These are phyloP conservation scores for Girardinus metallicus DNA, from an alignment of 2,797 vertebrate species.

Conservation along the genomic window DNA sequence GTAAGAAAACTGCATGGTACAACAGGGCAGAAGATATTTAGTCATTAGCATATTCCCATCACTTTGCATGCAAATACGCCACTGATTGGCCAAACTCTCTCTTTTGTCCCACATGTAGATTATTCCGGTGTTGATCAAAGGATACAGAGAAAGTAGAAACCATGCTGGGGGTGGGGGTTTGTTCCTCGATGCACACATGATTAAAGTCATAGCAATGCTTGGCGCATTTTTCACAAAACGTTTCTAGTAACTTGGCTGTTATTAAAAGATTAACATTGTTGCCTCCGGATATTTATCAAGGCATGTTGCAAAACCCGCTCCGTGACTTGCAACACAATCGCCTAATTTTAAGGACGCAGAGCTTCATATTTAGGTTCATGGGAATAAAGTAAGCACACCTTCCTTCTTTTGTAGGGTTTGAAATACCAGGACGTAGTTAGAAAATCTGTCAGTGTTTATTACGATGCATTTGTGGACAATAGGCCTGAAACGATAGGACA, in stretches of 20 bases:
- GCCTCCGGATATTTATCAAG: background rate
- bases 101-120: background rate
- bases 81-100: background rate
- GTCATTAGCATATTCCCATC: background rate
- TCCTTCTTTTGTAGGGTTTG: background rate
- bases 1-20: background rate
- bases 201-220: background rate
- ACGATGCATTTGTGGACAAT: background rate
- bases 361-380: background rate
- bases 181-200: background rate
- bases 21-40: background rate
- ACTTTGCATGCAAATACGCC: background rate
- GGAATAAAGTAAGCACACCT: background rate
- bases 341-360: background rate
- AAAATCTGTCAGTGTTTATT: background rate
- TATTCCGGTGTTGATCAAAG: background rate
- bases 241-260: background rate
- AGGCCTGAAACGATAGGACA: background rate
- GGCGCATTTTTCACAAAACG: background rate
- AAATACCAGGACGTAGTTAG: background rate
- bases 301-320: conserved; percentile 1
- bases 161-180: background rate
- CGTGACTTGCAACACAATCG: background rate
- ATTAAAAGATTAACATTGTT: conserved; percentile 13
- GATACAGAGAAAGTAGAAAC: background rate